phyloP scores from a whole-genome alignment of 1,140 invertebrate genomes.

The Dreissena rostriformis region DNA sequence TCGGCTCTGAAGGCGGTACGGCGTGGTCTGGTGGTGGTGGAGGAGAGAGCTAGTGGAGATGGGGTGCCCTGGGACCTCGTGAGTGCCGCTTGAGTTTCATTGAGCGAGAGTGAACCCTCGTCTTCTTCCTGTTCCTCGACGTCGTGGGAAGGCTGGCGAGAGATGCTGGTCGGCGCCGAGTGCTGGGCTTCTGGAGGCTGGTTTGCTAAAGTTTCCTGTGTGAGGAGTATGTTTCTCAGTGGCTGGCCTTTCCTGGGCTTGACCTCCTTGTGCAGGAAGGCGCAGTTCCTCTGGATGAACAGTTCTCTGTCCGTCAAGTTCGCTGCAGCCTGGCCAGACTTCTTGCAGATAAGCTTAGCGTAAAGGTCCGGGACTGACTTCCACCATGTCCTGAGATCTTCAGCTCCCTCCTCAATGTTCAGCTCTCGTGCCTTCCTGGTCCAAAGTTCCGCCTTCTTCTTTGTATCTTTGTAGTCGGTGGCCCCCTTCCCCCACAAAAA shows the following conservation, averaged over 20 bases:
- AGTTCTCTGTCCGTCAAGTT: slow-evolving; percentile 45
- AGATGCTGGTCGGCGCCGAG: slow-evolving; percentile 28
- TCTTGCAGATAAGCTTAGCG: slow-evolving; percentile 24
- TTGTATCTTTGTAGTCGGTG: slow-evolving; percentile 35
- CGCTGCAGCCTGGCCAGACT: slow-evolving; percentile 44
- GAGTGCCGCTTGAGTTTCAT: slow-evolving; percentile 20
- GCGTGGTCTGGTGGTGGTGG: slow-evolving; percentile 47
- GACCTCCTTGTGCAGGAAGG: slow-evolving; percentile 24
- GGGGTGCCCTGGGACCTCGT: slow-evolving; percentile 5
- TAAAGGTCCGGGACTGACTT: slow-evolving; percentile 39
- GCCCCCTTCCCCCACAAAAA: slow-evolving; percentile 15
- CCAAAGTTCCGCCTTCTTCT: slow-evolving; percentile 45
- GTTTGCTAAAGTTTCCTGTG: slow-evolving; percentile 35
- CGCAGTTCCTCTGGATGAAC: slow-evolving; percentile 41
- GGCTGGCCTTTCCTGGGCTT: slow-evolving; percentile 29
- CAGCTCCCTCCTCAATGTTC: slow-evolving; percentile 33
- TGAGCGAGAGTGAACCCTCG: slow-evolving; percentile 42
- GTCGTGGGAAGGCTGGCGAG: slow-evolving; percentile 27
- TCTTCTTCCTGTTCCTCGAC: slow-evolving; percentile 35
- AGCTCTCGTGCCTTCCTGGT: slow-evolving; percentile 24
- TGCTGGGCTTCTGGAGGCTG: slow-evolving; percentile 29
- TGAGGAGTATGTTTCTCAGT: slow-evolving; percentile 41
- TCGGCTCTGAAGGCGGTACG: slow-evolving; percentile 40
- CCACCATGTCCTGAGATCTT: slow-evolving; percentile 29
- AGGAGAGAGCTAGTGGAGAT: slow-evolving; percentile 6